Evolutionary conservation across 2,888 invertebrate genomes (phyloP).

Genomic region (Troglohyphantes excavatus): DNA sequence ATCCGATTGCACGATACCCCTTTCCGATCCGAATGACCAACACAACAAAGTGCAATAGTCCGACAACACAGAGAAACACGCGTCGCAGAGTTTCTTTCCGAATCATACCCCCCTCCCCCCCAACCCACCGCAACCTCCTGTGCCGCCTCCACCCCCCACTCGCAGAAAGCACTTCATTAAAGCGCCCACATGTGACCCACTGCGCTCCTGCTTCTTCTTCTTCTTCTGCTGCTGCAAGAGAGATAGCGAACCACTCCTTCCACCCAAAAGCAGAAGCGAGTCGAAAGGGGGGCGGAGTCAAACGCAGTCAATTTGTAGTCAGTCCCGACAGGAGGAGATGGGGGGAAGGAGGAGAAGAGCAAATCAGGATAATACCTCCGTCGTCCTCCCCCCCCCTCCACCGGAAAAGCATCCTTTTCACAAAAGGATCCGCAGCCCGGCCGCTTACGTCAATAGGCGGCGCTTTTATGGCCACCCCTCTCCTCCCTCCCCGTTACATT

Average conservation of each 20-base stretch:
- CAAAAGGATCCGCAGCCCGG: slow-evolving; percentile 53
- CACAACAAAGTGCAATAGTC: too few species aligned
- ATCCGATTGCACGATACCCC: too few species aligned
- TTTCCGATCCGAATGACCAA: too few species aligned
- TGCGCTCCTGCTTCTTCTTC: too few species aligned
- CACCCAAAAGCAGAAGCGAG: not conserved
- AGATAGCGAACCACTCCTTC: too few species aligned
- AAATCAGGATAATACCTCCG: slow-evolving; percentile 77
- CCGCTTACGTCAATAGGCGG: slow-evolving; percentile 75
- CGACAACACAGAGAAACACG: too few species aligned
- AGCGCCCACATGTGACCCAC: not conserved
- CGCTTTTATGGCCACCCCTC: slow-evolving; percentile 70
- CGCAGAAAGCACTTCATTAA: too few species aligned
- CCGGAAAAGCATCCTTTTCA: slow-evolving; percentile 59
- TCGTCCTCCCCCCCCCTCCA: slow-evolving; percentile 43
- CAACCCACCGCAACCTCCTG: too few species aligned
- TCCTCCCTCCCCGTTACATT: not conserved
- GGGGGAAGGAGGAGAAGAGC: slow-evolving; percentile 73
- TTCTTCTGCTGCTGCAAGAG: too few species aligned
- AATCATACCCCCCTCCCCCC: too few species aligned
- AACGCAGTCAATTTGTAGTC: slow-evolving; percentile 38
- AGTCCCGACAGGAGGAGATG: slow-evolving; percentile 48
- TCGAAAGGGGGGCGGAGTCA: slow-evolving; percentile 28
- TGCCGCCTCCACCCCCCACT: too few species aligned
- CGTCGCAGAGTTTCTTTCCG: too few species aligned